Percentiles rank a stretch among this genome's conserved stretches.
phyloP scores from a whole-genome alignment of 2,888 invertebrate species.

The Gymnosoma rotundatum region DNA sequence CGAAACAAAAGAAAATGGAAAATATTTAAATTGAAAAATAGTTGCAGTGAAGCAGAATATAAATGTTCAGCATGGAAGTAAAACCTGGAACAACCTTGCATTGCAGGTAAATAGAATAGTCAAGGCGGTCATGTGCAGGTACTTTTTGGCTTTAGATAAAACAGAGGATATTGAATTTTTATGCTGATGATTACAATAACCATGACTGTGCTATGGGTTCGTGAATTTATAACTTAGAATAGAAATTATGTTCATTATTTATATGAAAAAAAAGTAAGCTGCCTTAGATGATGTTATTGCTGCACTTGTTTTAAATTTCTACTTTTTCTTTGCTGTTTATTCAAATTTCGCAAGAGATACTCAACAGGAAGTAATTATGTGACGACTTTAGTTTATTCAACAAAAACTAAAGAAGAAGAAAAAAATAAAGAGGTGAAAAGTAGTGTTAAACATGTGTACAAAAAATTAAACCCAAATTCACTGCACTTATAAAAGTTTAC shows the following conservation, averaged over 20 bases:
- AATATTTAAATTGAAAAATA: slow-evolving; percentile 9
- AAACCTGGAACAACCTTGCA: slow-evolving; percentile 53
- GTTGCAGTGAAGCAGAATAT: slow-evolving; percentile 15
- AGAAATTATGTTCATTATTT: slow-evolving; percentile 62
- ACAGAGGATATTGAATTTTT: slow-evolving; percentile 37
- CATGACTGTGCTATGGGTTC: slow-evolving; percentile 19
- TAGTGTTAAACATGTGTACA: slow-evolving; percentile 64
- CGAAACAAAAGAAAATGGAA: background rate
- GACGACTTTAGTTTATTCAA: slow-evolving; percentile 46
- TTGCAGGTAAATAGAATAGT: background rate
- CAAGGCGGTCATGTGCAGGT: slow-evolving; percentile 13
- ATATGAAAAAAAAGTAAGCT: slow-evolving; percentile 20
- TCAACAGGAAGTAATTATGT: slow-evolving; percentile 68
- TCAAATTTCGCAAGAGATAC: slow-evolving; percentile 2
- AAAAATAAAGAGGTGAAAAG: slow-evolving; percentile 10
- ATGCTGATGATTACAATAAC: slow-evolving; percentile 52
- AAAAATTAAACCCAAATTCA: slow-evolving; percentile 27
- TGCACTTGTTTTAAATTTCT: slow-evolving; percentile 33
- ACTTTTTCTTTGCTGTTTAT: slow-evolving; percentile 11
- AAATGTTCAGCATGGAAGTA: slow-evolving; percentile 26
- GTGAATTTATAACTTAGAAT: slow-evolving; percentile 32
- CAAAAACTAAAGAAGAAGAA: slow-evolving; percentile 11
- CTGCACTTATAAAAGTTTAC: slow-evolving; percentile 54
- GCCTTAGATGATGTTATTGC: slow-evolving; percentile 5
- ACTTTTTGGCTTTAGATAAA: slow-evolving; percentile 3